phyloP scores from a whole-genome alignment of 2,888 invertebrate genomes.

The Acheta domesticus region DNA sequence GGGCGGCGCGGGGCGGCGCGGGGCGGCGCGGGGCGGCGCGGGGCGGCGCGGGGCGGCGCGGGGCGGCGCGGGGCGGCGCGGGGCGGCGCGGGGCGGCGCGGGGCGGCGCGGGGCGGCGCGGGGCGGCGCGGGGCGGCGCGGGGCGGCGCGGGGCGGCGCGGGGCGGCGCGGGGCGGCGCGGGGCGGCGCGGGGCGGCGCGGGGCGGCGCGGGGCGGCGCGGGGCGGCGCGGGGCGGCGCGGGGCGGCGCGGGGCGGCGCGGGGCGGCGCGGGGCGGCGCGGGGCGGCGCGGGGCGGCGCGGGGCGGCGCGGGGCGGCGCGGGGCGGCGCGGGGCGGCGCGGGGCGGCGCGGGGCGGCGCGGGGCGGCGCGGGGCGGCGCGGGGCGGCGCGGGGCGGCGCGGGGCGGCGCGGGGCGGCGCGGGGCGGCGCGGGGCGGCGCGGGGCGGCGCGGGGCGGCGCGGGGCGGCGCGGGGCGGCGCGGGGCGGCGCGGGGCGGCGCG shows the following conservation, averaged over 20 bases:
- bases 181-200: not conserved
- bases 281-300: not conserved
- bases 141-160: not conserved
- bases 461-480: not conserved
- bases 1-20: not conserved
- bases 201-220: not conserved
- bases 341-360: not conserved
- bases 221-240: not conserved
- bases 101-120: not conserved
- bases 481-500: not conserved
- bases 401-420: not conserved
- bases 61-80: not conserved
- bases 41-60: not conserved
- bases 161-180: not conserved
- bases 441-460: not conserved
- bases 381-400: not conserved
- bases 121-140: not conserved
- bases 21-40: not conserved
- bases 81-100: not conserved
- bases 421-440: not conserved
- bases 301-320: not conserved
- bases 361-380: not conserved
- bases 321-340: not conserved
- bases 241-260: not conserved
- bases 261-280: not conserved